These are phyloP conservation scores for Cyphomyrus plagiostoma DNA, from an alignment of 2,113 vertebrate genomes.

Conservation along the genomic window DNA sequence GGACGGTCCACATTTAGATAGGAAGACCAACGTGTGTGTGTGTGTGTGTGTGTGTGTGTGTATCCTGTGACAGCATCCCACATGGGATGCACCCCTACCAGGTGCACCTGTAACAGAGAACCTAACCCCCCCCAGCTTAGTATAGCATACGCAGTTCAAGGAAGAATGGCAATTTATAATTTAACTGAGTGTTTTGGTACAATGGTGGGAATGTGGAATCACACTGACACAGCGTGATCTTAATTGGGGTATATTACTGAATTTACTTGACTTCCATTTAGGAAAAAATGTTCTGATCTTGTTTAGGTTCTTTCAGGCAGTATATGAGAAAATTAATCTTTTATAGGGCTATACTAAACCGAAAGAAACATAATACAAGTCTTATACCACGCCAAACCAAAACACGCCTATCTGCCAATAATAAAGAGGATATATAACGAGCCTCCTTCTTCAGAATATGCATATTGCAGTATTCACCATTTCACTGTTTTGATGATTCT, in stretches of 20 bases:
- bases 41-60: not conserved
- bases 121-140: not conserved
- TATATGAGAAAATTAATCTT: not conserved
- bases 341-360: not conserved
- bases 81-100: not conserved
- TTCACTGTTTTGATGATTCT: not conserved
- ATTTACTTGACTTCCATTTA: not conserved
- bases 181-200: not conserved
- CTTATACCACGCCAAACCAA: not conserved
- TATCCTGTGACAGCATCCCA: not conserved
- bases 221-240: not conserved
- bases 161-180: not conserved
- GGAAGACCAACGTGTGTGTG: not conserved
- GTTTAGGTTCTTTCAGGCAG: not conserved
- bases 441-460: not conserved
- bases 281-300: not conserved
- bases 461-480: not conserved
- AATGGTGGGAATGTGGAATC: not conserved
- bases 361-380: not conserved
- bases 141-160: not conserved
- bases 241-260: not conserved
- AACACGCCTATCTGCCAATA: not conserved
- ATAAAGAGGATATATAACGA: not conserved
- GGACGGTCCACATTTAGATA: too few species aligned
- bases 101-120: not conserved